phyloP scores from a whole-genome alignment of 2,113 vertebrate genomes.

The Ptyas mucosa region DNA sequence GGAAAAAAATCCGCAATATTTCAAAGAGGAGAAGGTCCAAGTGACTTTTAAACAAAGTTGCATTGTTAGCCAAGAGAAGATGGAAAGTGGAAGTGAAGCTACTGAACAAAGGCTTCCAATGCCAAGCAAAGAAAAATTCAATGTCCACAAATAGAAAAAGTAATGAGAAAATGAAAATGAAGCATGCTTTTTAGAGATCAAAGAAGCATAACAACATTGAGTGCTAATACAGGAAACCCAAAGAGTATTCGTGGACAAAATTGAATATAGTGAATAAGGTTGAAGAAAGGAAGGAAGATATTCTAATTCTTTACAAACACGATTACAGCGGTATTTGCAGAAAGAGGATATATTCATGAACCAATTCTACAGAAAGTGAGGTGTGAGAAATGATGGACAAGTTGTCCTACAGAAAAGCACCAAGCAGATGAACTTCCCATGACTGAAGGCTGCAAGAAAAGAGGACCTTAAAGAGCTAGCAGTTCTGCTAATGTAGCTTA shows the following conservation, averaged over 20 bases:
- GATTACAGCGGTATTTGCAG: background rate
- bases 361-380: background rate
- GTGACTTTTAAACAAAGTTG: background rate
- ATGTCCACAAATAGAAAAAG: background rate
- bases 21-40: background rate
- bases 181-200: background rate
- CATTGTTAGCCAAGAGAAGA: background rate
- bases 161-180: background rate
- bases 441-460: background rate
- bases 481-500: background rate
- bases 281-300: background rate
- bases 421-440: background rate
- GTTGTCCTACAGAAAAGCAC: background rate
- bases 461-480: background rate
- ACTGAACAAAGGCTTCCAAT: background rate
- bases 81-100: background rate
- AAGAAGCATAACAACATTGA: background rate
- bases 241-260: background rate
- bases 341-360: background rate
- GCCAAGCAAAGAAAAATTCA: background rate
- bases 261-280: background rate
- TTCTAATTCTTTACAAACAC: background rate
- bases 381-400: background rate
- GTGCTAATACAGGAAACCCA: background rate
- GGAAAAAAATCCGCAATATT: background rate